Evolutionary conservation across 2,113 vertebrate species (phyloP).

Genomic region (Myanophis thanlyinensis): DNA sequence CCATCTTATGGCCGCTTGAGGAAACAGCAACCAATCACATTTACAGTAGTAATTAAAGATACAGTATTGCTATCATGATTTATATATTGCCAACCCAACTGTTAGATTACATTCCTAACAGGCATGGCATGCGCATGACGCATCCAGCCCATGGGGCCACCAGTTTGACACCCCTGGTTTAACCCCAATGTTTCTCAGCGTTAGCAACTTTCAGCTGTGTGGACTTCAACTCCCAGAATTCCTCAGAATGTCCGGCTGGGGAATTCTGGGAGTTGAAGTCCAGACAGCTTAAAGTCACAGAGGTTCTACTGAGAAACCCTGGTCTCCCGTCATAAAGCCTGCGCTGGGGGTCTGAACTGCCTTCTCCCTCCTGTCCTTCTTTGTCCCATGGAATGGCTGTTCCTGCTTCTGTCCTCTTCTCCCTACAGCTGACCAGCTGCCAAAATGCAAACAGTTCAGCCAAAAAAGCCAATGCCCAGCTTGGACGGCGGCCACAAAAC

Average conservation of each 20-base stretch:
- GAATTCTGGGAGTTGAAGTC: not conserved
- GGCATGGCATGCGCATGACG: too few species aligned
- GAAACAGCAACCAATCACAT: too few species aligned
- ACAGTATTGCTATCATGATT: too few species aligned
- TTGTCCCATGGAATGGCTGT: not conserved
- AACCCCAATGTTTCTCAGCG: not conserved
- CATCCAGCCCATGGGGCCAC: too few species aligned
- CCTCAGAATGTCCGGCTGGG: not conserved
- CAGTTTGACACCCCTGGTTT: too few species aligned
- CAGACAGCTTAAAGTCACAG: not conserved
- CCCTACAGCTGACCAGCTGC: not conserved
- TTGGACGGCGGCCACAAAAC: not conserved
- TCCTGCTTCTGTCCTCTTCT: not conserved
- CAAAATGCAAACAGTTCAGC: not conserved
- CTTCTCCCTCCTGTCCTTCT: not conserved
- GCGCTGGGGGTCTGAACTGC: too few species aligned
- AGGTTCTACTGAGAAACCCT: not conserved
- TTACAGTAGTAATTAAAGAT: too few species aligned
- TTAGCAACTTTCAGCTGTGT: not conserved
- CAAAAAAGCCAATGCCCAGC: not conserved
- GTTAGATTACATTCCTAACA: too few species aligned
- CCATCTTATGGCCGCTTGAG: too few species aligned
- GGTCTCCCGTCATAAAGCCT: not conserved
- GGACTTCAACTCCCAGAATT: not conserved
- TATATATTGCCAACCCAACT: too few species aligned